Base-by-base conservation (phyloP, 2,888 invertebrate species). In the Vandiemenella viatica region DNA sequence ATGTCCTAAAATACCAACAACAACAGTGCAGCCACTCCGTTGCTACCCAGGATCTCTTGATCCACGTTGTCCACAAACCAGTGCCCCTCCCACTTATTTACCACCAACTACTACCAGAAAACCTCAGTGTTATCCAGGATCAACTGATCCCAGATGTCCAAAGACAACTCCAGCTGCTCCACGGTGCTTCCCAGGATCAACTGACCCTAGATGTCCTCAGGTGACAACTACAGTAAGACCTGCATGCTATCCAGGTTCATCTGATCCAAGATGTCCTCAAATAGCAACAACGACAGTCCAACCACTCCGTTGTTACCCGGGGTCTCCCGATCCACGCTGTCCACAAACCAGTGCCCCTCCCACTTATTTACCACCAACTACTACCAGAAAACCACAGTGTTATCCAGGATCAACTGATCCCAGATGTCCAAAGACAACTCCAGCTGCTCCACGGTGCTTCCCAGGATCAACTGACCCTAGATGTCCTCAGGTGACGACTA, bases 361-460 rank as follows among this genome's bases (percentile, higher is more conserved):
- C n/a, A n/a, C n/a, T n/a, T n/a, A n/a, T n/a, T n/a, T n/a, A n/a
- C n/a, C n/a, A n/a, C n/a, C n/a, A n/a, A n/a, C n/a, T n/a, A n/a
- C n/a, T n/a, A n/a, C n/a, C n/a, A n/a, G n/a, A n/a, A n/a, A n/a
- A n/a, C n/a, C n/a, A n/a, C n/a, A n/a, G n/a, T n/a, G n/a, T n/a
- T n/a, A n/a, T n/a, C n/a, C n/a, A n/a, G n/a, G n/a, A n/a, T n/a
- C n/a, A n/a, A n/a, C n/a, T n/a, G n/a, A n/a, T n/a, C n/a, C 5
- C 56, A 19, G n/a, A n/a, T n/a, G 52, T 47, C n/a, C 48, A 45
- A 10, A 26, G 8, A 10, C 47, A 57, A 17, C 4, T 57, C 43
- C 63, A 43, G 32, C 65, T 51, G 55, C 65, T 45, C n/a, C 60
- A 59, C n/a, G n/a, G n/a, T n/a, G n/a, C n/a, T n/a, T n/a, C n/a